Evolutionary conservation across 2,797 vertebrate species (phyloP), one percentile per base, ranked within the genome.

Genomic region (Uromys caudimaculatus): DNA sequence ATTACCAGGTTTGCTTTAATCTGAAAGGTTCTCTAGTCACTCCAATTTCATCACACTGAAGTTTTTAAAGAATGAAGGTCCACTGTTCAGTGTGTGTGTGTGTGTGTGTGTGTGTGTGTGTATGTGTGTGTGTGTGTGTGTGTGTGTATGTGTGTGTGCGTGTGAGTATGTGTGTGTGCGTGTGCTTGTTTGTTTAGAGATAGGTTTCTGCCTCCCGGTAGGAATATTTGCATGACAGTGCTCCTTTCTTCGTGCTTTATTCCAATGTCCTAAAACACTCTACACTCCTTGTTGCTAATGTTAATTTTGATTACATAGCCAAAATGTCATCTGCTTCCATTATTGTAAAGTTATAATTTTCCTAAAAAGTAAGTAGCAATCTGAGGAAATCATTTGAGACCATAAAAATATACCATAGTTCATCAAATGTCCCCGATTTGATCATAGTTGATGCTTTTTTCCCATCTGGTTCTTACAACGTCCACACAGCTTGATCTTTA

Each of bases 401-500:
- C 16, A n/a, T 0, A 3, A 16, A 8, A 0, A 0, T 29, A 2
- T 50, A 64, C 6, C 17, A 14, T 12, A 52, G 2, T 10, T 86
- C 7, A 13, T n/a, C 78, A n/a, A 8, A 19, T 47, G 16, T 38
- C 64, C 32, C 12, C 12, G 1, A 10, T 17, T 38, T 41, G 19
- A 6, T 35, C 21, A 11, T 35, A 13, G 1, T 0, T 16, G 23
- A 32, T 32, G 19, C 4, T 21, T 67, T 41, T 41, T n/a, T 3
- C 6, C 54, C 41, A 38, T 2, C 2, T 13, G 27, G 1, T 16
- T 16, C 4, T 75, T 11, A 17, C 3, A n/a, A 9, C 2, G 1
- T 1, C 9, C 0, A 32, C 0, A 0, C 0, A 4, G 13, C 3
- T 21, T 41, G 4, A 3, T 9, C 8, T 67, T 62, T 3, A 27